Conservation (phyloP, 2,888 invertebrate genomes). For the Agrochola lychnidis region DNA sequence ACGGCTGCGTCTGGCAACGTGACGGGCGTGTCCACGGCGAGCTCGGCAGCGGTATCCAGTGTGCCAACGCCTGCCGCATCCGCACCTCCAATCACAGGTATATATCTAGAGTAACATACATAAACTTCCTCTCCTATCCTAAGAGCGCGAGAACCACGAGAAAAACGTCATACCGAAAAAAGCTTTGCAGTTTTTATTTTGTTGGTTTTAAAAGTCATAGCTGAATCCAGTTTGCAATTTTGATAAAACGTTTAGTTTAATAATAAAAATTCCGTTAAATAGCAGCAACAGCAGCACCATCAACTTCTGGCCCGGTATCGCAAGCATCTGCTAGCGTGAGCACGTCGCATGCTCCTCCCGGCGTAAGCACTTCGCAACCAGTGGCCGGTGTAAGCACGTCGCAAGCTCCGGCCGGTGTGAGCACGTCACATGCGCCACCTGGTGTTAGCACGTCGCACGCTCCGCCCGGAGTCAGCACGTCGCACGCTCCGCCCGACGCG, state of each 20-base stretch:
- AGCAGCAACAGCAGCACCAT: constrained; percentile 69
- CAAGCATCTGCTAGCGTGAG: constrained; percentile 77
- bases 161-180: neutral
- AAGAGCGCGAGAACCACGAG: neutral
- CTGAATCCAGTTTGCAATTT: neutral
- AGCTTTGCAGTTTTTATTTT: neutral
- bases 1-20: constrained; percentile 73
- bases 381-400: constrained; percentile 71
- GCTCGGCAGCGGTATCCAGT: constrained; percentile 68
- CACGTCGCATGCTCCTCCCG: constrained; percentile 73
- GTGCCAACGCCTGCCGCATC: constrained; percentile 71
- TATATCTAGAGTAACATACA: neutral
- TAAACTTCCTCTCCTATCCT: neutral
- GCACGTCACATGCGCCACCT: constrained; percentile 72
- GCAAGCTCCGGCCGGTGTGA: constrained; percentile 72
- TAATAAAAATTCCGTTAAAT: constrained; percentile 1
- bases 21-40: constrained; percentile 68
- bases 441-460: constrained; percentile 74
- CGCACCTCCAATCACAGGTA: constrained; percentile 72
- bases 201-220: constrained; percentile 6
- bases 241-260: too few species aligned
- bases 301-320: constrained; percentile 72
- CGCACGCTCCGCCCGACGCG: constrained; percentile 79
- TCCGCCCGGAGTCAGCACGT: constrained; percentile 74
- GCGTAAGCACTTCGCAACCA: constrained; percentile 76